Base-by-base conservation (phyloP, 2,888 invertebrate genomes). In the Phalangium opilio region DNA sequence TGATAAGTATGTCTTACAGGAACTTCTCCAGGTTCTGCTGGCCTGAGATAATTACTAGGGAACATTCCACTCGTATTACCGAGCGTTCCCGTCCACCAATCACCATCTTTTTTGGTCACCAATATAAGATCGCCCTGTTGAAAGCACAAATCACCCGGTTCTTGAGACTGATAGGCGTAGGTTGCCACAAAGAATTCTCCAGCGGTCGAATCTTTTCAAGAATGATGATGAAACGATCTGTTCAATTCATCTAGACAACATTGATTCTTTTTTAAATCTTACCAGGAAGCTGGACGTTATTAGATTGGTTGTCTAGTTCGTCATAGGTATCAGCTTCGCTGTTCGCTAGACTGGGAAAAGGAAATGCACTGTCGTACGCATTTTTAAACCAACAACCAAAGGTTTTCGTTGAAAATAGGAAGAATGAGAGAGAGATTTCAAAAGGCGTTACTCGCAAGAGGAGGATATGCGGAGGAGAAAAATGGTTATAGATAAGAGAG, bases 61-160 rank as follows among this genome's bases (percentile, higher is more conserved):
- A 98, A 98, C 57, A 96, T 90, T 47, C 98, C 98, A 10, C 75
- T 76, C 20, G 50, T 49, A 53, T 79, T 75, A 36, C 81, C 85
- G 56, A 89, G 76, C 55, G 79, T 76, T 21, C 96, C 96, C 3
- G 93, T 93, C 96, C 96, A 98, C 96, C 96, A 98, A 64, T 96
- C 95, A 0, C 91, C 95, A 51, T 95, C 91, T 53, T 83, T 79
- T 53, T 87, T 80, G 35, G 78, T 75, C 1, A 98, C 91, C 57
- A 78, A 74, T 49, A 98, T 82, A 58, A 82, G 71, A 66, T 95
- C 95, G 0, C 91, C 77, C 54, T 73, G 73, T 56, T 82, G 81
- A 67, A 95, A 95, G 50, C 74, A 79, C 50, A 98, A 72, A 71
- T 98, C 98, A 0, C 91, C 93, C 0, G 80, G 73, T 67, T 96